phyloP scores from a whole-genome alignment of 2,888 invertebrate species.

The Ptilodon capucinus region DNA sequence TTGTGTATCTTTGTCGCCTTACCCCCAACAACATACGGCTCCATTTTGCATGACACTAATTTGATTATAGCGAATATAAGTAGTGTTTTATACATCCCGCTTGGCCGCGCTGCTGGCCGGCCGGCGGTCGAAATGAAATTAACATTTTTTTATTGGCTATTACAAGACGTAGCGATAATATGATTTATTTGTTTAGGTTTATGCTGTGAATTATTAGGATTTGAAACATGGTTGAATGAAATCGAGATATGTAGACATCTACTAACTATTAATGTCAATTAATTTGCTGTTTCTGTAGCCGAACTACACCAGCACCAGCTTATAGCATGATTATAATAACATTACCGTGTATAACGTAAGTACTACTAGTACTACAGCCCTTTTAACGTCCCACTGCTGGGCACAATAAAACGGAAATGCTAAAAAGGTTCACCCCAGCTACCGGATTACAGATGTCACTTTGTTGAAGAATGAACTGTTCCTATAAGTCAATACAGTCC shows the following conservation, averaged over 20 bases:
- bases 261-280: too few species aligned
- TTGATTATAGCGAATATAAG: background rate
- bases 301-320: too few species aligned
- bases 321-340: too few species aligned
- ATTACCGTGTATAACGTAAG: too few species aligned
- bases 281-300: too few species aligned
- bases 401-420: too few species aligned
- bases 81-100: slow-evolving; percentile 2
- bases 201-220: background rate
- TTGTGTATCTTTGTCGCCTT: slow-evolving; percentile 12
- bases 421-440: too few species aligned
- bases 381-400: too few species aligned
- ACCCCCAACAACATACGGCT: slow-evolving; percentile 23
- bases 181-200: background rate
- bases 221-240: background rate
- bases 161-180: background rate
- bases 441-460: too few species aligned
- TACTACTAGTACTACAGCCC: too few species aligned
- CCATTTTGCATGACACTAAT: slow-evolving; percentile 1
- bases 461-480: too few species aligned
- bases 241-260: background rate
- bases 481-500: too few species aligned
- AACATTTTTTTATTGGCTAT: background rate
- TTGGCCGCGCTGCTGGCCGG: background rate
- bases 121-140: background rate